phyloP scores from a whole-genome alignment of 1,140 invertebrate species.

The Pseudobourletiella spinata region DNA sequence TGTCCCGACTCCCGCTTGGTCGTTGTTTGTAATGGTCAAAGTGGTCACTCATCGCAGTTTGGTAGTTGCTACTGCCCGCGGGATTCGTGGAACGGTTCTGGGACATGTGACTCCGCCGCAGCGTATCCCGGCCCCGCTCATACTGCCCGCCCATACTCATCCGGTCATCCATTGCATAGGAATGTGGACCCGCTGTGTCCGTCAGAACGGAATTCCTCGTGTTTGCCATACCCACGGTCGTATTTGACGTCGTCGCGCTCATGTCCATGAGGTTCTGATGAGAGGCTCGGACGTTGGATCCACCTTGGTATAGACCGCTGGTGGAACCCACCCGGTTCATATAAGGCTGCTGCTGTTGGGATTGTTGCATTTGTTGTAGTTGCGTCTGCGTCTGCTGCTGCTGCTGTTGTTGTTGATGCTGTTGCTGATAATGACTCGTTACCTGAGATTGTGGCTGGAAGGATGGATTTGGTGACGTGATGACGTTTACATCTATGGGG shows the following conservation, averaged over 20 bases:
- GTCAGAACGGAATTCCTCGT: constrained; percentile 22
- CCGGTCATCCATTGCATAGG: constrained; percentile 21
- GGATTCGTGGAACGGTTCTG: constrained; percentile 19
- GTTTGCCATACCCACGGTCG: neutral
- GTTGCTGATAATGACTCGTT: neutral
- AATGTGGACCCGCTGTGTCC: constrained; percentile 29
- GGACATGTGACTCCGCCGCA: constrained; percentile 33
- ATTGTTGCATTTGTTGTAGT: neutral
- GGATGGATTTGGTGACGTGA: neutral
- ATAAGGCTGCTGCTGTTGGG: constrained; percentile 18
- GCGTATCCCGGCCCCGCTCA: constrained; percentile 17
- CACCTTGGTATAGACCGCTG: constrained; percentile 10
- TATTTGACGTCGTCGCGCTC: constrained; percentile 5
- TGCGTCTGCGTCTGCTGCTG: too few species aligned
- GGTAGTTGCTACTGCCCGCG: constrained; percentile 41
- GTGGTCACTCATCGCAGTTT: constrained; percentile 53
- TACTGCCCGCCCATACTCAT: constrained; percentile 13
- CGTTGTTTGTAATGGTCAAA: constrained; percentile 83
- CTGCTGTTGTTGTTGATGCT: neutral
- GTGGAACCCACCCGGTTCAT: constrained; percentile 22
- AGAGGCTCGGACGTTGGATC: constrained; percentile 4
- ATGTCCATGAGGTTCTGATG: constrained; percentile 26
- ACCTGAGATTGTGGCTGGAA: constrained; percentile 10
- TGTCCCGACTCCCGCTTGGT: constrained; percentile 75
- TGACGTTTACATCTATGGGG: constrained; percentile 17